These are phyloP conservation scores for Tyto alba DNA, from an alignment of 2,113 vertebrate genomes.

Conservation along the genomic window DNA sequence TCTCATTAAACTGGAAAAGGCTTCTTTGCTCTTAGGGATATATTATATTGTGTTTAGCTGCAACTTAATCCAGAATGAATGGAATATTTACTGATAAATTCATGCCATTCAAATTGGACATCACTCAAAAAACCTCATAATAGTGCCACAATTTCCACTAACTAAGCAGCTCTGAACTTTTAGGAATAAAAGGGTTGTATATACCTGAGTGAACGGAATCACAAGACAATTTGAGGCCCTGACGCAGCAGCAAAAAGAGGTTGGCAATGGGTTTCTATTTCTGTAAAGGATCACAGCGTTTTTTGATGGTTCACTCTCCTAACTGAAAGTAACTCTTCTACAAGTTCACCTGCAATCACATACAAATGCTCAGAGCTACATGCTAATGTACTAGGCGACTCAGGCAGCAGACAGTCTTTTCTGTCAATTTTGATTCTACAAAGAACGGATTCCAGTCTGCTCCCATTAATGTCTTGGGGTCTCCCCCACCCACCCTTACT, in stretches of 20 bases:
- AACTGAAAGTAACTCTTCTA: neutral
- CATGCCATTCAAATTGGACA: neutral
- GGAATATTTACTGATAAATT: neutral
- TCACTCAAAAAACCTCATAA: neutral
- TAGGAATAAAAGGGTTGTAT: neutral
- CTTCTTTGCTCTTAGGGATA: neutral
- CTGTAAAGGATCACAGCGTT: neutral
- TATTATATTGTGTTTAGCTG: neutral
- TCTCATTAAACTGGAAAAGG: neutral
- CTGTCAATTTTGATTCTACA: neutral
- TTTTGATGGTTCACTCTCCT: neutral
- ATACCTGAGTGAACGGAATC: neutral
- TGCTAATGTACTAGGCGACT: neutral
- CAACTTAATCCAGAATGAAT: neutral
- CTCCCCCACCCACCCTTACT: fast-evolving
- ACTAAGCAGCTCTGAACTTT: neutral
- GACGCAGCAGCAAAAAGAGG: neutral
- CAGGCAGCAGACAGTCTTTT: neutral
- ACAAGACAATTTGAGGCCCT: neutral
- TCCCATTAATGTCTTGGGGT: neutral
- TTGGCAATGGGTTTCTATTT: neutral
- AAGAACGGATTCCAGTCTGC: neutral
- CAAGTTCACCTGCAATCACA: neutral
- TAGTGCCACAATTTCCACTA: neutral
- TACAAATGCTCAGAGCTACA: neutral